Evolutionary conservation across 53 echinoderm and acorn worm species (phyloP).

Genomic region (Astropecten irregularis): DNA sequence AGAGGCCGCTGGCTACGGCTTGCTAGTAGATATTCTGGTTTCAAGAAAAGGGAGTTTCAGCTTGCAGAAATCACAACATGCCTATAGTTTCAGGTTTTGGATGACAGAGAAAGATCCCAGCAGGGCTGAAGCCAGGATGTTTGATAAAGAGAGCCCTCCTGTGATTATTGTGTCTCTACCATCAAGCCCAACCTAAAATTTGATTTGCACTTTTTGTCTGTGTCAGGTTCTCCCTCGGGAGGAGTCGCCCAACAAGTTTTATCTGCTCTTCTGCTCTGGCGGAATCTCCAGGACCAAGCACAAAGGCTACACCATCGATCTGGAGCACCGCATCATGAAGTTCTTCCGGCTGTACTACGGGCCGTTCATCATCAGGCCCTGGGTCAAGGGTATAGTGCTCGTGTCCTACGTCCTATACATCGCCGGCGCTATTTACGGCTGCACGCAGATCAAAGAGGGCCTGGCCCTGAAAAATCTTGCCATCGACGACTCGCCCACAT

Average conservation of each 20-base stretch:
- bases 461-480: slow-evolving; percentile 89
- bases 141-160: too few species aligned
- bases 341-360: slow-evolving; percentile 89
- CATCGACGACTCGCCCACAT: slow-evolving; percentile 85
- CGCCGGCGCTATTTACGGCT: slow-evolving; percentile 87
- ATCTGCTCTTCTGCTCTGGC: slow-evolving; percentile 91
- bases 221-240: slow-evolving; percentile 76
- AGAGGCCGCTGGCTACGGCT: too few species aligned
- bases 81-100: too few species aligned
- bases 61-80: too few species aligned
- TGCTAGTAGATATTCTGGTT: too few species aligned
- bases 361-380: slow-evolving; percentile 85
- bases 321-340: slow-evolving; percentile 94
- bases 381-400: slow-evolving; percentile 73
- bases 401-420: slow-evolving; percentile 74
- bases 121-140: too few species aligned
- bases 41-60: too few species aligned
- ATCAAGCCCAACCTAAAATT: too few species aligned
- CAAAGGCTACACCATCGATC: slow-evolving; percentile 59
- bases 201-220: too few species aligned
- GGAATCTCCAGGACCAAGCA: slow-evolving; percentile 78
- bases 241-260: slow-evolving; percentile 89
- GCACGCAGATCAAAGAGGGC: slow-evolving; percentile 89
- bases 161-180: too few species aligned
- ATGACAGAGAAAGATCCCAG: too few species aligned